Conservation (phyloP, 2,888 invertebrate genomes). For the Archips xylosteana region DNA sequence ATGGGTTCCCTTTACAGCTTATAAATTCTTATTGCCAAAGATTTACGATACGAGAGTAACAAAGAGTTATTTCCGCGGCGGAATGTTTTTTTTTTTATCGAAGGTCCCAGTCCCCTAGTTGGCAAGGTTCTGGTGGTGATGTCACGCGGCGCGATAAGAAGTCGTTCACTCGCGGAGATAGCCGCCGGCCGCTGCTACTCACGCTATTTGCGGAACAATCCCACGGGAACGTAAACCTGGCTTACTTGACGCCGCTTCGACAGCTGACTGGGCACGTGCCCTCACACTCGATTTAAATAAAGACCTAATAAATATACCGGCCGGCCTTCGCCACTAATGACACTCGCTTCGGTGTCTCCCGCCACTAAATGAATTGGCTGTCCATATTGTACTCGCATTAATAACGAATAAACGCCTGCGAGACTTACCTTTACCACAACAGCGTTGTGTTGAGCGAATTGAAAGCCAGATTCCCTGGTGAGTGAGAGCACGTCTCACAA, state of each 20-base stretch:
- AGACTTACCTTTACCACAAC: neutral
- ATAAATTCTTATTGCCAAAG: slow-evolving; percentile 42
- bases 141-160: slow-evolving; percentile 74
- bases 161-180: slow-evolving; percentile 76
- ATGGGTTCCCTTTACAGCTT: slow-evolving; percentile 42
- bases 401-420: slow-evolving; percentile 24
- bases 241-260: slow-evolving; percentile 50
- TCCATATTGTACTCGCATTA: slow-evolving; percentile 23
- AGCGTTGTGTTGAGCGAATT: slow-evolving; percentile 19
- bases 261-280: slow-evolving; percentile 54
- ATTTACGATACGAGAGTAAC: slow-evolving; percentile 24
- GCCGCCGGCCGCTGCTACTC: slow-evolving; percentile 49
- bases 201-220: slow-evolving; percentile 74
- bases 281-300: slow-evolving; percentile 34
- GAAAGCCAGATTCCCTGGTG: slow-evolving; percentile 1
- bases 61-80: slow-evolving; percentile 16
- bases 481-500: neutral
- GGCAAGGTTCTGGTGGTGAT: slow-evolving; percentile 65
- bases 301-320: slow-evolving; percentile 34
- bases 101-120: slow-evolving; percentile 41
- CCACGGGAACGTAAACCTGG: slow-evolving; percentile 61
- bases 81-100: slow-evolving; percentile 24
- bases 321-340: slow-evolving; percentile 28
- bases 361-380: slow-evolving; percentile 20
- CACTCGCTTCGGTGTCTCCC: slow-evolving; percentile 1